Evolutionary conservation across 2,888 invertebrate genomes (phyloP).

Genomic region (Scelioninae gen. 1): DNA sequence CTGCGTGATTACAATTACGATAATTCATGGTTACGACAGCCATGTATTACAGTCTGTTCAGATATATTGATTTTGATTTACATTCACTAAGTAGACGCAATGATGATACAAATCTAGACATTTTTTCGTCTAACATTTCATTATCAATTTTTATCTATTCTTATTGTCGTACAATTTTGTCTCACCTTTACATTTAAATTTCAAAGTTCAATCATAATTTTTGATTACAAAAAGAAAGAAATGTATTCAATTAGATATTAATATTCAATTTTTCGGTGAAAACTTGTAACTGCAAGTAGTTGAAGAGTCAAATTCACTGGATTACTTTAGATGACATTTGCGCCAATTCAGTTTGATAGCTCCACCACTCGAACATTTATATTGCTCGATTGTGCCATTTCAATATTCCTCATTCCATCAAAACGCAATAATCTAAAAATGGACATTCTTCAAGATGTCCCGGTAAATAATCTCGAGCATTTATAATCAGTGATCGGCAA

Average conservation of each 20-base stretch:
- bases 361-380: neutral
- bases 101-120: neutral
- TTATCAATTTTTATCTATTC: neutral
- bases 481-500: neutral
- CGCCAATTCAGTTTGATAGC: too few species aligned
- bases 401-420: neutral
- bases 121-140: slow-evolving; percentile 1
- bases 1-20: slow-evolving; percentile 31
- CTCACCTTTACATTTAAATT: too few species aligned
- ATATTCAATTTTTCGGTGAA: too few species aligned
- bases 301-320: too few species aligned
- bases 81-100: slow-evolving; percentile 2
- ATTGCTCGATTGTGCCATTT: neutral
- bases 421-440: neutral
- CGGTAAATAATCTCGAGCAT: neutral
- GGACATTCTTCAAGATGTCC: neutral
- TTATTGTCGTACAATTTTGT: too few species aligned
- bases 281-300: too few species aligned
- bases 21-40: slow-evolving; percentile 27
- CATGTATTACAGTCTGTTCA: slow-evolving; percentile 11
- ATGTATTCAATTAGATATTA: too few species aligned
- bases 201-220: too few species aligned
- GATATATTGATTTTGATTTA: slow-evolving; percentile 20
- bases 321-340: too few species aligned
- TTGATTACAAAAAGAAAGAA: too few species aligned